phyloP scores from a whole-genome alignment of 2,888 invertebrate species.

The Acronicta leporina region DNA sequence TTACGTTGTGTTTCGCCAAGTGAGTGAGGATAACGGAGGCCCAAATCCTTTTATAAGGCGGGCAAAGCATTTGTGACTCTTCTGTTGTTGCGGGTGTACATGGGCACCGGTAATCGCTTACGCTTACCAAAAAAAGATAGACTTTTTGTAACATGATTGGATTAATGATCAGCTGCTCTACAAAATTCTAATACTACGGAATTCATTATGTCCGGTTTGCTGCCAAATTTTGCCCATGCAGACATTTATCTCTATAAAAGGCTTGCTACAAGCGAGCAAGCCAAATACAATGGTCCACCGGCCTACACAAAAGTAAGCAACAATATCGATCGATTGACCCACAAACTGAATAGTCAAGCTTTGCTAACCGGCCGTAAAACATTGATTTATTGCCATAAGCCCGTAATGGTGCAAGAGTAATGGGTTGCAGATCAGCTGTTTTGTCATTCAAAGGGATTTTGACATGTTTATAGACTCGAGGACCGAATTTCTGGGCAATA shows the following conservation, averaged over 20 bases:
- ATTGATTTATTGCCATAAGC: constrained; percentile 32
- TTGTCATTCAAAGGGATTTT: constrained; percentile 11
- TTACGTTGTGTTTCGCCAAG: too few species aligned
- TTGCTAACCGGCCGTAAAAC: constrained; percentile 26
- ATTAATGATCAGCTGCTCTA: too few species aligned
- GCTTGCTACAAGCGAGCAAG: constrained; percentile 18
- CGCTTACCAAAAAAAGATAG: too few species aligned
- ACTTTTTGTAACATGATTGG: too few species aligned
- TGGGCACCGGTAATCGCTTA: too few species aligned
- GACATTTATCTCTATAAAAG: constrained; percentile 28
- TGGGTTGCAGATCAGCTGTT: constrained; percentile 22
- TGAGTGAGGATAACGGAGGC: too few species aligned
- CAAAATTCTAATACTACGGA: too few species aligned
- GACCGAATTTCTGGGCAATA: too few species aligned
- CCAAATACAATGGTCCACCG: constrained; percentile 30
- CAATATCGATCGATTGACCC: constrained; percentile 53
- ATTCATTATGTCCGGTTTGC: not conserved
- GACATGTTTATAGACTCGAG: not conserved
- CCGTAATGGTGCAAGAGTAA: constrained; percentile 19
- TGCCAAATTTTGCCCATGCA: not conserved
- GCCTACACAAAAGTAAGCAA: constrained; percentile 26
- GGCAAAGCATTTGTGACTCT: too few species aligned
- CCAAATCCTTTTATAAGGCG: too few species aligned
- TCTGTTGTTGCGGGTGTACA: too few species aligned
- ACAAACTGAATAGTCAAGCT: constrained; percentile 40